A percentile compares a stretch with the other conserved stretches of the same genome.
These are phyloP conservation scores for Amphimedon queenslandica DNA, from an alignment of 37 sponge, comb jelly and placozoan genomes.

Conservation along the genomic window DNA sequence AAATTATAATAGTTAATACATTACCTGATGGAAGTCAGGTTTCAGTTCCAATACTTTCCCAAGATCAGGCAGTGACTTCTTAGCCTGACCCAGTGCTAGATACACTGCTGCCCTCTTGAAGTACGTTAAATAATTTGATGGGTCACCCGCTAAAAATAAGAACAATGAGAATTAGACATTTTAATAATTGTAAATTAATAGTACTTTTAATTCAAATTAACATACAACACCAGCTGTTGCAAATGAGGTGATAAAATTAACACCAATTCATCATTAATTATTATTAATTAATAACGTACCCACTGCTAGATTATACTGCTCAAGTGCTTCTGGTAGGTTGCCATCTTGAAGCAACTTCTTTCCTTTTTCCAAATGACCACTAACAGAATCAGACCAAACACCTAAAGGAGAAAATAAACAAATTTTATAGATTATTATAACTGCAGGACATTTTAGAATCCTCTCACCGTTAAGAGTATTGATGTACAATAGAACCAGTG, in stretches of 20 bases:
- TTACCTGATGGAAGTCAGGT: constrained; percentile 85
- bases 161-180: too few relatives aligned
- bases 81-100: constrained; percentile 83
- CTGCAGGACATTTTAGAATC: too few relatives aligned
- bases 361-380: constrained; percentile 79
- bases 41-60: constrained; percentile 65
- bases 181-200: background rate
- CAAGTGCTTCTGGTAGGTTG: constrained; percentile 76
- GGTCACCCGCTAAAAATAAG: constrained; percentile 75
- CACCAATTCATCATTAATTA: too few relatives aligned
- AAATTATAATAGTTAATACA: too few relatives aligned
- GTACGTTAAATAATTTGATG: constrained; percentile 86
- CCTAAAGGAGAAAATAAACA: too few relatives aligned
- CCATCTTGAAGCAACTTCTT: constrained; percentile 79
- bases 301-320: constrained; percentile 85
- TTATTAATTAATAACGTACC: constrained; percentile 43
- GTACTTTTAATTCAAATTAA: too few relatives aligned
- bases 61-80: constrained; percentile 89
- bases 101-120: constrained; percentile 98
- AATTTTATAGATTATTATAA: too few relatives aligned
- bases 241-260: background rate
- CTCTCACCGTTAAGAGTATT: too few relatives aligned
- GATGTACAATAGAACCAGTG: too few relatives aligned
- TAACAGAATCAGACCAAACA: constrained; percentile 30
- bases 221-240: too few relatives aligned